Evolutionary conservation across 2,888 invertebrate species (phyloP).

Genomic region (Nemapogon koenigi): DNA sequence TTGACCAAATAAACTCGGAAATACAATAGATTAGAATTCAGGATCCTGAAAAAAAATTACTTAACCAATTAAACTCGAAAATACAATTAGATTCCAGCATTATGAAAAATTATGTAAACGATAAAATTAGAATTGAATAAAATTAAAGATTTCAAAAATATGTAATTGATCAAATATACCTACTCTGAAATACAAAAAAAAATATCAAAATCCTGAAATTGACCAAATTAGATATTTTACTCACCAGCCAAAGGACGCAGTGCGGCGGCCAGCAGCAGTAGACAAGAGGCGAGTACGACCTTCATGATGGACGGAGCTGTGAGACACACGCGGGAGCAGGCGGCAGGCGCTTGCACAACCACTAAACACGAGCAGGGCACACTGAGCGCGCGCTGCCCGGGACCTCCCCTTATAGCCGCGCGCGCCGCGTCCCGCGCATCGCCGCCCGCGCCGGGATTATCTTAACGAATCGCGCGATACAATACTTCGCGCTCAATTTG

Average conservation of each 20-base stretch:
- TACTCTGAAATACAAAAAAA: no score
- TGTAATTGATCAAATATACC: no score
- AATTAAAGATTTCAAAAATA: no score
- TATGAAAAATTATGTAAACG: no score
- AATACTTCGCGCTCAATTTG: constrained; percentile 62
- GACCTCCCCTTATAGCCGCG: constrained; percentile 60
- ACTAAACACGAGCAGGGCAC: constrained; percentile 60
- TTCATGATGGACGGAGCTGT: constrained; percentile 35
- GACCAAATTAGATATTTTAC: no score
- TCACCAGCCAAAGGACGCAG: constrained; percentile 62
- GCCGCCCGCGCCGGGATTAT: constrained; percentile 52
- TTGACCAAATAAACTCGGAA: no score
- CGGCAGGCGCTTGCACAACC: constrained; percentile 37
- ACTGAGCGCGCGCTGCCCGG: constrained; percentile 59
- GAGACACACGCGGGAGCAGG: constrained; percentile 26
- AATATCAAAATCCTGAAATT: no score
- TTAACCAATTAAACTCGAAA: no score
- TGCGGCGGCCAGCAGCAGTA: constrained; percentile 59
- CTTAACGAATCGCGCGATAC: constrained; percentile 58
- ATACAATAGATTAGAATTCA: no score
- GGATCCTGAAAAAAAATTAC: no score
- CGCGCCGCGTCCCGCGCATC: constrained; percentile 52
- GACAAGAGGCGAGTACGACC: constrained; percentile 59
- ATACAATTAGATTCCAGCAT: no score
- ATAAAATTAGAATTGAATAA: no score